Conservation (phyloP, 30 jellyfish, hydroid and myxozoan species). For the Clytia hemisphaerica region DNA sequence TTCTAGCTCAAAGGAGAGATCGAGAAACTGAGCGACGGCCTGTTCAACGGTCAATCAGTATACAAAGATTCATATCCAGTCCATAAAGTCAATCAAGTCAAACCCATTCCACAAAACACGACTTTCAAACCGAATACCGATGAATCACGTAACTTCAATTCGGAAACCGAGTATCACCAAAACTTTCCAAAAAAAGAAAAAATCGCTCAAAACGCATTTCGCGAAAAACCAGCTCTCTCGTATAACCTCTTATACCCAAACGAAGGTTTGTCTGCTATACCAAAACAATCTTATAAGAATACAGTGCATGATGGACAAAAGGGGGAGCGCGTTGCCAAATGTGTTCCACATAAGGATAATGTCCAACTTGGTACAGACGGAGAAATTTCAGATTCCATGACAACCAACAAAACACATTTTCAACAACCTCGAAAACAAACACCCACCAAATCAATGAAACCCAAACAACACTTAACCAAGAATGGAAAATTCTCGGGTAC, state of each 20-base stretch:
- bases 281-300: conserved; percentile 45
- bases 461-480: conserved; percentile 18
- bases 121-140: conserved; percentile 12
- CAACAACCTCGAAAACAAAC: background rate
- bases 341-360: conserved; percentile 41
- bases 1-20: conserved; percentile 60
- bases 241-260: conserved; percentile 67
- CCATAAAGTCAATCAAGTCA: conserved; percentile 34
- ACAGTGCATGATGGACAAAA: conserved; percentile 48
- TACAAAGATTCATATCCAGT: conserved; percentile 49
- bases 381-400: conserved; percentile 32
- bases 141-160: conserved; percentile 34
- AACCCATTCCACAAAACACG: conserved; percentile 36
- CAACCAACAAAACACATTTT: conserved; percentile 46
- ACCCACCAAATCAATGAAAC: conserved; percentile 31
- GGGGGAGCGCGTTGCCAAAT: conserved; percentile 34
- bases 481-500: conserved; percentile 49
- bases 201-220: conserved; percentile 26
- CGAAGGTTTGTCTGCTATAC: conserved; percentile 35
- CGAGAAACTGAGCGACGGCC: conserved; percentile 41
- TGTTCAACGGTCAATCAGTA: conserved; percentile 46
- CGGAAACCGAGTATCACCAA: conserved; percentile 55
- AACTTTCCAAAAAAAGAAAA: conserved; percentile 29
- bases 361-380: conserved; percentile 51
- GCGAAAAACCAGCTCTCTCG: conserved; percentile 63